These are phyloP conservation scores for Scaptomyza caliginosa DNA, from an alignment of 2,888 invertebrate genomes.

Conservation along the genomic window DNA sequence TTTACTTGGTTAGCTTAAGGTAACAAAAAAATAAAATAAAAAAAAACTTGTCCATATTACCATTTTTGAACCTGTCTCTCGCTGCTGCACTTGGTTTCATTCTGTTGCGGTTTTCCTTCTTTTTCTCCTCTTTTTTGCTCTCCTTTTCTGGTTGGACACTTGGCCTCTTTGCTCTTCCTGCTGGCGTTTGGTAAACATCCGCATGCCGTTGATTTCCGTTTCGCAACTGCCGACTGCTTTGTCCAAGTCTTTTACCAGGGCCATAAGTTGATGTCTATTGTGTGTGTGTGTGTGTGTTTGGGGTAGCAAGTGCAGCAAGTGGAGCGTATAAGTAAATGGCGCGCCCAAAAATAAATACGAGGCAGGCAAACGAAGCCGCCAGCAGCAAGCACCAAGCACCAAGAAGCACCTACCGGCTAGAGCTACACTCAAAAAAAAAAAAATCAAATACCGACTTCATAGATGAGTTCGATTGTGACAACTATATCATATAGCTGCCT, in stretches of 20 bases:
- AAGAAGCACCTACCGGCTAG: background rate
- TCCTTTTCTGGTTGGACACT: conserved; percentile 26
- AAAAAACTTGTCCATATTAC: background rate
- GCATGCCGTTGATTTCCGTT: conserved; percentile 43
- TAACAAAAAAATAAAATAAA: background rate
- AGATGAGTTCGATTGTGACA: too few relatives aligned
- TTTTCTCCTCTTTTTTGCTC: background rate
- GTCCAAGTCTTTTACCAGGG: conserved; percentile 31
- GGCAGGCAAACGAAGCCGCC: conserved; percentile 35
- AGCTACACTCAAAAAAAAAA: conserved; percentile 2
- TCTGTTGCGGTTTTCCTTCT: background rate
- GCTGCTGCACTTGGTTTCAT: too few relatives aligned
- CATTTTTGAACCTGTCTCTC: background rate
- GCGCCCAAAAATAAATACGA: conserved; percentile 66
- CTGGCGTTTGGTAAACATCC: conserved; percentile 56
- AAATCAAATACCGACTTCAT: too few relatives aligned
- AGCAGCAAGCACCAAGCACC: conserved; percentile 13
- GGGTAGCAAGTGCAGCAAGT: conserved; percentile 58
- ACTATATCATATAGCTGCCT: background rate
- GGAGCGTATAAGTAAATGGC: conserved; percentile 69
- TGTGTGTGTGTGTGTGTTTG: conserved; percentile 16
- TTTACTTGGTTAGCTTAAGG: conserved; percentile 7
- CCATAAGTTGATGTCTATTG: conserved; percentile 58
- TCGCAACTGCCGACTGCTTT: conserved; percentile 19
- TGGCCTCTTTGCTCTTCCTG: conserved; percentile 27